phyloP scores from a whole-genome alignment of 2,797 vertebrate genomes.

The Molossus alvarezi region DNA sequence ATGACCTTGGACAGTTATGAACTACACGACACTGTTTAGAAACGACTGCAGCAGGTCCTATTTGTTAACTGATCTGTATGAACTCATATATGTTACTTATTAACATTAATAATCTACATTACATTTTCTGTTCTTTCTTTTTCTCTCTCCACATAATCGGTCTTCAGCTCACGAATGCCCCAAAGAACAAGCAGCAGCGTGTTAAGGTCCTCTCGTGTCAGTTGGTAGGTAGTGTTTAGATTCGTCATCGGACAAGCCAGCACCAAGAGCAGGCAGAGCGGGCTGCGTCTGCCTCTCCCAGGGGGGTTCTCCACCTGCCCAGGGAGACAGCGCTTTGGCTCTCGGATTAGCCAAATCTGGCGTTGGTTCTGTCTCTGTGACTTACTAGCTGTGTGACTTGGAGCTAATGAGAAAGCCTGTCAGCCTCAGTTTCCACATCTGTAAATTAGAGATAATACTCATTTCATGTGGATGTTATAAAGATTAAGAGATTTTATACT shows the following conservation, averaged over 20 bases:
- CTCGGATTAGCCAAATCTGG: background rate
- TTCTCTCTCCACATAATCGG: background rate
- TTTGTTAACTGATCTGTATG: background rate
- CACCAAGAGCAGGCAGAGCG: background rate
- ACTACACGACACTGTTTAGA: background rate
- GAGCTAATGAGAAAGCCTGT: background rate
- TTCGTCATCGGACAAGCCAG: background rate
- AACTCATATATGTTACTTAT: background rate
- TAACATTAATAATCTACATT: constrained; percentile 4
- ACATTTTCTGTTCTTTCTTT: background rate
- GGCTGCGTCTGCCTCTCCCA: background rate
- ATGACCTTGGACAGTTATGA: background rate
- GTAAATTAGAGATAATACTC: background rate
- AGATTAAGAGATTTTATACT: constrained; percentile 24
- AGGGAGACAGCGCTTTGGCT: rapidly evolving
- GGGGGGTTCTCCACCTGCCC: background rate
- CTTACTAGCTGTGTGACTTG: background rate
- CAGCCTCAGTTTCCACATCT: constrained; percentile 44
- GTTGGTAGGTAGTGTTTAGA: background rate
- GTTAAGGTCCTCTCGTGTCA: background rate
- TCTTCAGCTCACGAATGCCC: background rate
- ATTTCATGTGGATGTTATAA: background rate
- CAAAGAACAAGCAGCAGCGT: background rate
- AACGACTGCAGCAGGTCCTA: background rate
- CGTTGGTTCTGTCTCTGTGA: background rate